Base-by-base conservation (phyloP, 2,888 invertebrate species). In the Eupithecia tripunctaria region DNA sequence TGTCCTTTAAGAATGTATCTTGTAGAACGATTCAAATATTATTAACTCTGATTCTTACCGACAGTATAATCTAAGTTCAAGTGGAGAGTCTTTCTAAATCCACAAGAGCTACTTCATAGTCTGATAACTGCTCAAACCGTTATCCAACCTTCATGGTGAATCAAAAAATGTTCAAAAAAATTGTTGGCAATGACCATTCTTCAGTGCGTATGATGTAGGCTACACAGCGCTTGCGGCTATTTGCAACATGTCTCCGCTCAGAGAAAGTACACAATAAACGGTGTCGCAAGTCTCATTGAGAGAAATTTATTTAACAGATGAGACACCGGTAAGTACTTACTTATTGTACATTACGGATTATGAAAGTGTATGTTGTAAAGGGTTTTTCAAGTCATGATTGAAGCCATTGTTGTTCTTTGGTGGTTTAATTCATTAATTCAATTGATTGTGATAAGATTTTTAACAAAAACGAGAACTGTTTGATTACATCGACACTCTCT, bases 241-340 rank as follows among this genome's bases (percentile, higher is more conserved):
- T 70, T 71, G 75, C 32, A 72, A 73, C 79, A 82, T 80, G 80
- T 76, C 82, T 81, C 79, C 78, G 82, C 78, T 80, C 75, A 70
- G 79, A 80, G 77, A 79, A 79, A 79, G 79, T 69, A 47, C 2
- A 63, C 41, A 18, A 3, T 65, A 71, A 68, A 60, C 68, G 62
- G 74, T 68, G 65, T 38, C 65, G 60, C 74, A 74, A 21, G 38
- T 64, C 64, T 66, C 71, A 66, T 67, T 21, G 27, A 14, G 64
- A 63, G 64, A 68, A 56, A 67, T 68, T 59, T 41, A 65, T 47
- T 27, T 29, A 21, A 47, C 36, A 41, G 36, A 56, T 12, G 51
- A 14, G 5, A 56, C 38, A 41, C 64, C 65, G 60, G 1, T 60
- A 65, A 5, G 27, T 60, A 21, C 47, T 8, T 29, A 18, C 60